Conservation (phyloP, 2,888 invertebrate genomes). For the Acrobasis repandana region DNA sequence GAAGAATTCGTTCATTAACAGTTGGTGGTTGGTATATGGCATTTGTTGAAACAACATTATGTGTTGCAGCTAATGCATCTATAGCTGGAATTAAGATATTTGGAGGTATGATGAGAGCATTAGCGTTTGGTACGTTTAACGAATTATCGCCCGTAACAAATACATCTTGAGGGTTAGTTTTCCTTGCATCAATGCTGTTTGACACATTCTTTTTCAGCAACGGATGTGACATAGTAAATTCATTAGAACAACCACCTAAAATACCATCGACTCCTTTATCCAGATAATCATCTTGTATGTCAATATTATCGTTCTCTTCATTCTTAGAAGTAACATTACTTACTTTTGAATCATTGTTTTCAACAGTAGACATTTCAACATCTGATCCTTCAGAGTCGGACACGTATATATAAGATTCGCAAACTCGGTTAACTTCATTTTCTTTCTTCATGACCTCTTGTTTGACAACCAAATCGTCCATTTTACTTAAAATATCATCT, state of each 20-base stretch:
- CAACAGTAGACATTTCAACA: not conserved
- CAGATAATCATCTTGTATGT: not conserved
- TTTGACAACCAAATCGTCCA: not conserved
- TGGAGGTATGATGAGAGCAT: not conserved
- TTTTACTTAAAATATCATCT: conserved; percentile 7
- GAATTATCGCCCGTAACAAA: not conserved
- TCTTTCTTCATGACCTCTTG: not conserved
- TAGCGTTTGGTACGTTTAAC: not conserved
- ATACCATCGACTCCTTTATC: not conserved
- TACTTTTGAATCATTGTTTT: not conserved
- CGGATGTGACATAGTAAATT: not conserved
- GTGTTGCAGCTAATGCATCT: not conserved
- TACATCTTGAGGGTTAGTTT: not conserved
- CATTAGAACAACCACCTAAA: not conserved
- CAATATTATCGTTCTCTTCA: not conserved
- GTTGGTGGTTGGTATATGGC: not conserved
- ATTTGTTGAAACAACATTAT: not conserved
- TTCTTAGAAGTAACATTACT: not conserved
- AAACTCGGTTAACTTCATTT: not conserved
- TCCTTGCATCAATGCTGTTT: not conserved
- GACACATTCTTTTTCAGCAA: not conserved
- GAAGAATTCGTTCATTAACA: not conserved
- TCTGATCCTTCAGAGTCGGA: conserved; percentile 3
- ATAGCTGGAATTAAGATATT: not conserved
- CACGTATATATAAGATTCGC: not conserved